Evolutionary conservation across 2,888 invertebrate species (phyloP), one percentile per base, ranked within the genome.

Genomic region (Latrodectus elegans): DNA sequence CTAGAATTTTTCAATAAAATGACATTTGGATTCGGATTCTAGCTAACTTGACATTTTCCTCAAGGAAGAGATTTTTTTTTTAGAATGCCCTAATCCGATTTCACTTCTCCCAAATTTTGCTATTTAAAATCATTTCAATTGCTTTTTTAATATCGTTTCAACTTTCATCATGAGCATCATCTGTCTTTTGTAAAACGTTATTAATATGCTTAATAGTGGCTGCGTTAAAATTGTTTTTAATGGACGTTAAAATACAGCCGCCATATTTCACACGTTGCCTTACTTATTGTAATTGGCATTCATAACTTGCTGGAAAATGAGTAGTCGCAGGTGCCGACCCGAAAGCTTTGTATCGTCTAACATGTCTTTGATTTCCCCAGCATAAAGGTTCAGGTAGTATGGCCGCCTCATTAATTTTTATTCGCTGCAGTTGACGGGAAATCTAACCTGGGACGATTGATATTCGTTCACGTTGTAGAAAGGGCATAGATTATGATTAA

Each of bases 341-440:
- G 38, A 15, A 53, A 71, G 79, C 70, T 71, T 55, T 79, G 71
- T 17, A 71, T 79, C 79, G 70, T 79, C 53, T 22, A 79, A 49
- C 60, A 60, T 79, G 79, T 71, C 64, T 76, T 76, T 60, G 51
- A 51, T 64, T 68, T 15, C 9, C 53, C 17, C 22, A 65, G 68
- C 68, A 53, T 67, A 52, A 49, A n/a, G 60, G 60, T 71, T 70
- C 70, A 79, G 60, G 79, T 71, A 71, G 70, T 79, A 71, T 71
- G 53, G 79, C 53, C 70, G 71, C 55, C 49, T 79, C 79, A 60
- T 79, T 70, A 79, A 79, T 79, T 79, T 79, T 79, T 79, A 79
- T 79, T 79, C 70, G 38, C 71, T 71, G 79, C 55, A 79, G 70
- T 79, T 79, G 79, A 79, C 70, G 55, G 49, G 70, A 60, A 60